Base-by-base conservation (phyloP, 2,113 vertebrate species). In the Daboia siamensis region DNA sequence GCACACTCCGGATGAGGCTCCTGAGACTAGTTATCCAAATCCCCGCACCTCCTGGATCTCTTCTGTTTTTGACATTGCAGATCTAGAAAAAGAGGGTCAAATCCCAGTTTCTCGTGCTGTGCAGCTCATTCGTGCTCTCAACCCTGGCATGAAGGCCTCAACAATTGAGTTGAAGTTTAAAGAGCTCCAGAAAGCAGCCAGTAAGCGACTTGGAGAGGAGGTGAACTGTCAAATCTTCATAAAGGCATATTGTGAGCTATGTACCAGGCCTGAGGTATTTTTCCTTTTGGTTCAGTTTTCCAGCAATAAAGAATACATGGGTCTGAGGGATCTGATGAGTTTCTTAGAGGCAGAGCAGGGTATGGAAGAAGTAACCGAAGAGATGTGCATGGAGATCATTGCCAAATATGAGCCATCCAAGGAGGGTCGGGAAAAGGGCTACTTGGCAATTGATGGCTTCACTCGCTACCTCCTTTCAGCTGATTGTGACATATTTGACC, bases 291-390 rank as follows among this genome's bases (percentile, higher is more conserved):
- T 99, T 92, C 99, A 99, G 96, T 99, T 99, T 96, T 99, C 99
- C 94, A 99, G 98, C 97, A 98, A 99, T 97, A 99, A 99, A 96
- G 99, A 99, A 91, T 99, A 98, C 94, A 97, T 99, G 95, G 98
- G 98, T 93, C 97, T 98, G 91, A 99, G 98, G 96, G 99, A 99
- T 96, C 96, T 99, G 93, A 98, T 98, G 97, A 96, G 98, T 24
- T 99, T 99, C 92, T 97, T 99, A 54, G 99, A 99, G 93, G 98
- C 98, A 61, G 99, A 99, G 95, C 99, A 99, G 95, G 99, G 99
- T 59, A 98, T 99, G 95, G 98, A 99, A 94, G 98, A 98, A 1
- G 98, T 99, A 85, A 98, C 97, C 0, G 99, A 99, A 93, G 98
- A 99, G 84, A 98, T 98, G 96, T 99, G 98, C 94, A 96, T 98